These are phyloP conservation scores for Puntigrus tetrazona DNA, from an alignment of 2,113 vertebrate genomes.

Conservation along the genomic window DNA sequence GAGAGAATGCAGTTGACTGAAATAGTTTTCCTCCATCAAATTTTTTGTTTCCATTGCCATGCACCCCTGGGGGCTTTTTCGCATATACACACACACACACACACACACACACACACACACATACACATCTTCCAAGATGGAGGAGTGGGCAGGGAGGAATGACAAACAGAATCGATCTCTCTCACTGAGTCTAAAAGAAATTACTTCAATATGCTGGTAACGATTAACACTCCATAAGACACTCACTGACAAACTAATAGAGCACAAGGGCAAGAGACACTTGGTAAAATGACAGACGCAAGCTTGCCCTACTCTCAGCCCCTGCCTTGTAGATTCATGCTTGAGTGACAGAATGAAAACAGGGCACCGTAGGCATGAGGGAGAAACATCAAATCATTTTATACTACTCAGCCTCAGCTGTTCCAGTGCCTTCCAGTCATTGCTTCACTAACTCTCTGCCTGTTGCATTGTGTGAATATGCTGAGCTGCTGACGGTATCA, in stretches of 20 bases:
- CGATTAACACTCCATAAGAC: constrained; percentile 57
- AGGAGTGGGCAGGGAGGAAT: constrained; percentile 20
- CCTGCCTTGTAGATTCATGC: constrained; percentile 37
- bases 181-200: constrained; percentile 48
- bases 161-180: constrained; percentile 57
- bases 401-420: constrained; percentile 35
- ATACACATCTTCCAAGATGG: constrained; percentile 4
- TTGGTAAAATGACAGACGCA: constrained; percentile 34
- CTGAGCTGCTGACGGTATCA: constrained; percentile 16
- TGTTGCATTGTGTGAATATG: constrained; percentile 27
- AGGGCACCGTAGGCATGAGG: constrained; percentile 43
- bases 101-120: neutral
- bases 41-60: neutral
- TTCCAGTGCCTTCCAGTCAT: constrained; percentile 18
- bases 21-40: neutral
- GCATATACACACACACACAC: neutral
- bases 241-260: constrained; percentile 46
- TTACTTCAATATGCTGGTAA: constrained; percentile 43
- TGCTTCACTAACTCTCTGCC: constrained; percentile 10
- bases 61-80: neutral
- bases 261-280: constrained; percentile 47
- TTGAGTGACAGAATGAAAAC: constrained; percentile 57
- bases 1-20: too few species aligned
- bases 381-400: constrained; percentile 32
- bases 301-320: constrained; percentile 43